Conservation (phyloP, 2,888 invertebrate species). For the Lithophane ornitopus region DNA sequence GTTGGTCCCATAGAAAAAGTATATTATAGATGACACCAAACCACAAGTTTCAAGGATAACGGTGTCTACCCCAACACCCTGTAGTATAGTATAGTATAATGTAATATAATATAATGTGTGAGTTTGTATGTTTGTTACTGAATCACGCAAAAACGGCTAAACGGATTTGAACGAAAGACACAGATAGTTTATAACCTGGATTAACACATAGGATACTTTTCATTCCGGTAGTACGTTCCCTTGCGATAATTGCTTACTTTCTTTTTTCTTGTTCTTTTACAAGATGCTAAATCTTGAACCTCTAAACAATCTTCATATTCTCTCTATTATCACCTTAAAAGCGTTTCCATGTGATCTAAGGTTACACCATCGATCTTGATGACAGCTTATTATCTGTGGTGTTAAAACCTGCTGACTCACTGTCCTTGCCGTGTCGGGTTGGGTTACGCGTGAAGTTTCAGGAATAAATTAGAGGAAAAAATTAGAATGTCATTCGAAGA, state of each 20-base stretch:
- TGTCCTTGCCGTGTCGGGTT: constrained; percentile 21
- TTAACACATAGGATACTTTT: too few species aligned
- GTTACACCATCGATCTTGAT: constrained; percentile 55
- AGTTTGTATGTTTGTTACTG: too few species aligned
- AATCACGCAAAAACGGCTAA: too few species aligned
- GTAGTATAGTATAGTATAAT: too few species aligned
- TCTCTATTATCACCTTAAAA: constrained; percentile 28
- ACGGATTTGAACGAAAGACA: too few species aligned
- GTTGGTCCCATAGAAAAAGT: too few species aligned
- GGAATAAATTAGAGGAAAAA: constrained; percentile 1
- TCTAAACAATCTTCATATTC: background rate
- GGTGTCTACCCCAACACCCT: too few species aligned
- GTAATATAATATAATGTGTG: too few species aligned
- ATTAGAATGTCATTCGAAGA: constrained; percentile 1
- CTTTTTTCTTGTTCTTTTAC: background rate
- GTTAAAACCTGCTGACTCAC: constrained; percentile 37
- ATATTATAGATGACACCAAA: too few species aligned
- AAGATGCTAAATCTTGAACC: background rate
- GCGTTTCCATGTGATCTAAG: constrained; percentile 47
- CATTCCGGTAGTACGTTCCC: too few species aligned
- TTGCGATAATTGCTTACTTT: background rate
- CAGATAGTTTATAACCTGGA: too few species aligned
- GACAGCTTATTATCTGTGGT: constrained; percentile 53
- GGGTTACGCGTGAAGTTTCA: constrained; percentile 21
- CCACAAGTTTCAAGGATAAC: too few species aligned